A percentile compares a stretch with the other conserved stretches of the same genome.
These are phyloP conservation scores for Proisotoma minuta DNA, from an alignment of 2,888 invertebrate species.

Conservation along the genomic window DNA sequence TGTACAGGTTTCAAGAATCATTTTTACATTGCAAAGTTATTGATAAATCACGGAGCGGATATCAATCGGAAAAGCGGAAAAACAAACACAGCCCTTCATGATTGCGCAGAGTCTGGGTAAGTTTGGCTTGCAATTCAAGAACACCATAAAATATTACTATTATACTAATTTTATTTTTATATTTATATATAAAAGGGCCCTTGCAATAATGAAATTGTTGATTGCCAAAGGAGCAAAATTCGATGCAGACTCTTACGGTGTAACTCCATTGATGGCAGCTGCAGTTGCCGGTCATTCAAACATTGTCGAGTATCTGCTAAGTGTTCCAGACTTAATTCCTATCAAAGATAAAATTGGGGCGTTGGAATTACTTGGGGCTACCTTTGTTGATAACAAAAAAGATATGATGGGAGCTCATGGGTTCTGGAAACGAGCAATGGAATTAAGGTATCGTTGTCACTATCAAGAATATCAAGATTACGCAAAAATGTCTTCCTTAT, in stretches of 20 bases:
- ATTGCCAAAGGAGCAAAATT: conserved; percentile 82
- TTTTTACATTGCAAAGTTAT: conserved; percentile 78
- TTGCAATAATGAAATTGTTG: conserved; percentile 85
- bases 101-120: conserved; percentile 68
- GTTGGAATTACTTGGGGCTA: conserved; percentile 84
- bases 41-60: conserved; percentile 78
- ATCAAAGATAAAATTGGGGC: conserved; percentile 80
- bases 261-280: conserved; percentile 92
- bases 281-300: conserved; percentile 56
- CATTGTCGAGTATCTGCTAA: conserved; percentile 87
- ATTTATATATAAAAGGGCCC: conserved; percentile 56
- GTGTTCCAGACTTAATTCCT: conserved; percentile 64
- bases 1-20: conserved; percentile 95
- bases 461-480: not conserved
- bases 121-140: too few species aligned
- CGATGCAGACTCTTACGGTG: conserved; percentile 91
- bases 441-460: conserved; percentile 63
- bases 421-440: conserved; percentile 87
- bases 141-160: not conserved
- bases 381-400: conserved; percentile 91
- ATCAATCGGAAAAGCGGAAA: conserved; percentile 89
- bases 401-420: conserved; percentile 86
- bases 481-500: not conserved
- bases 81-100: conserved; percentile 94
- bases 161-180: not conserved